Evolutionary conservation across 2,888 invertebrate species (phyloP).

Genomic region (Lampropteryx suffumata): DNA sequence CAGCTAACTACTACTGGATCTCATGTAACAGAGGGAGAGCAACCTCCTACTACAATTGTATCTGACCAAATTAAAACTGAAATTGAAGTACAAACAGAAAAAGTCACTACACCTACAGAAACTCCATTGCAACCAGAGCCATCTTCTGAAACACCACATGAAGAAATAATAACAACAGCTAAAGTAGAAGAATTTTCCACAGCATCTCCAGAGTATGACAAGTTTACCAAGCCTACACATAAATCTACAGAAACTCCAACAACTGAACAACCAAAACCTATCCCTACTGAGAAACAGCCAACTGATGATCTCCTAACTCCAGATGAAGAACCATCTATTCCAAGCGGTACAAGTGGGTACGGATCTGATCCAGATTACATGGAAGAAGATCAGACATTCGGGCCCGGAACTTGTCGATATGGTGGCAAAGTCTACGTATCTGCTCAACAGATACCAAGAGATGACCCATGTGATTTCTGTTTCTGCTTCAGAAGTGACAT

Average conservation of each 20-base stretch:
- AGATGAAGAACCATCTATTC: slow-evolving; percentile 61
- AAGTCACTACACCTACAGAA: slow-evolving; percentile 20
- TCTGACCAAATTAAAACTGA: slow-evolving; percentile 18
- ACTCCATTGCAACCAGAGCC: slow-evolving; percentile 28
- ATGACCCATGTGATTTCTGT: slow-evolving; percentile 97
- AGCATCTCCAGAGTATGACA: slow-evolving; percentile 37
- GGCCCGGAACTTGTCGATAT: slow-evolving; percentile 95
- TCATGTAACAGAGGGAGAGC: slow-evolving; percentile 13
- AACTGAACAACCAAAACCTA: slow-evolving; percentile 59
- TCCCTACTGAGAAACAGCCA: slow-evolving; percentile 52
- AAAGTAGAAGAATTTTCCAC: slow-evolving; percentile 31
- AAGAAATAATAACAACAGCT: slow-evolving; percentile 30
- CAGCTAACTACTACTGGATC: slow-evolving; percentile 8
- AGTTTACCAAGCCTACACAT: slow-evolving; percentile 50
- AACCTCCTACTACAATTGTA: slow-evolving; percentile 16
- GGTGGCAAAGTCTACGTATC: slow-evolving; percentile 96
- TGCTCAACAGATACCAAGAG: slow-evolving; percentile 96
- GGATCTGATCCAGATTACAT: slow-evolving; percentile 86
- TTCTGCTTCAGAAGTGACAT: slow-evolving; percentile 98
- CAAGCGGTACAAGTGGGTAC: slow-evolving; percentile 69
- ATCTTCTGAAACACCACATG: slow-evolving; percentile 23
- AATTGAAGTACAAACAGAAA: slow-evolving; percentile 27
- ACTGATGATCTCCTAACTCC: slow-evolving; percentile 62
- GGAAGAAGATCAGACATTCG: slow-evolving; percentile 90
- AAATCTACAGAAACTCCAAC: slow-evolving; percentile 43